Evolutionary conservation across 1,140 invertebrate species (phyloP), one percentile per base, ranked within the genome.

Genomic region (Riptortus pedestris): DNA sequence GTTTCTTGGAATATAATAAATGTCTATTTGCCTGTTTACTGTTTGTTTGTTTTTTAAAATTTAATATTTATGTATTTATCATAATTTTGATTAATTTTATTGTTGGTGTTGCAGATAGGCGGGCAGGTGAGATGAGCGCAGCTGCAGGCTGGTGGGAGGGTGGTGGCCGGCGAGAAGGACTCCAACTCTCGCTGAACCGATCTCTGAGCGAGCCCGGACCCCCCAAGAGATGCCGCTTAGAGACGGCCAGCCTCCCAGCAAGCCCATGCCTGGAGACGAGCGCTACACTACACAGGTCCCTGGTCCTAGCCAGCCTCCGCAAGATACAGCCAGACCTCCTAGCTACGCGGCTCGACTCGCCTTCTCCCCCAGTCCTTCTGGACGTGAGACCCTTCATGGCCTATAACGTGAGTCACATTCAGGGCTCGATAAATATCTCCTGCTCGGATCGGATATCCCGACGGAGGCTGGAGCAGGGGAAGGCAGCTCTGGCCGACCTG

Each of bases 401-500:
- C 22, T 90, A 84, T 74, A 87, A 87, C 71, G 77, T 81, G 28
- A 81, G 80, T 67, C 87, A 90, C 72, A 81, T 90, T 38, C 74
- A 77, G 26, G 85, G 85, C 16, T 83, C 87, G 18, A 81, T 88
- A 63, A 88, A 89, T 74, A 79, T 90, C 22, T 87, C 86, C 72
- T 88, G 86, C 71, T 81, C 83, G 1, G 87, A 89, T 72, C 74
- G 86, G 33, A 84, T 87, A 72, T 87, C 85, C 70, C 76, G 85
- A 43, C 77, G 82, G 66, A 73, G 86, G 22, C 75, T 90, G 62
- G 84, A 85, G 70, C 78, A 80, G 67, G 84, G 86, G 1, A 84
- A 84, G 68, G 82, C 82, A 1, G 79, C 77, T 1, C 73, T 88
- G 11, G 81, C 82, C 20, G 87, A 89, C 71, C 71, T 88, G 63